A percentile compares a stretch with the other conserved stretches of the same genome.
These are phyloP conservation scores for Meliscaeva auricollis DNA, from an alignment of 2,888 invertebrate species.

Conservation along the genomic window DNA sequence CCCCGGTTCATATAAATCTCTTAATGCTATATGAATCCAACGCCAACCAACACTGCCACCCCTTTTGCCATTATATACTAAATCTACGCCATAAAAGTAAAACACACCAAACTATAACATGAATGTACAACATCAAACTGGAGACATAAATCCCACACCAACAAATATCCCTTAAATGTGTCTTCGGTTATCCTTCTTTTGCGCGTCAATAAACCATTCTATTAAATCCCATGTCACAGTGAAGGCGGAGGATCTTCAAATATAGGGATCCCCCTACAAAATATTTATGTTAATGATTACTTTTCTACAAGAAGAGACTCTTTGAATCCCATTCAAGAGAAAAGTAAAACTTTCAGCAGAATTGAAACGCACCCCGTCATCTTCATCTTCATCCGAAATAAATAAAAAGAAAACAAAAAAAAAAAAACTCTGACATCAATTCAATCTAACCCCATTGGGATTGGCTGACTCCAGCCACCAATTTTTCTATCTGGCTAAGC, in stretches of 20 bases:
- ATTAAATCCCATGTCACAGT: constrained; percentile 24
- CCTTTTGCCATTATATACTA: constrained; percentile 22
- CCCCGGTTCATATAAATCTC: constrained; percentile 17
- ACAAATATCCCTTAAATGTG: constrained; percentile 21
- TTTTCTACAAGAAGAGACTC: not conserved
- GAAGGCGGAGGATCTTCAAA: not conserved
- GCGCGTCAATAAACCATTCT: constrained; percentile 45
- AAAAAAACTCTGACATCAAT: constrained; percentile 51
- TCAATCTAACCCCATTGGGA: constrained; percentile 33
- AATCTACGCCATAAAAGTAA: constrained; percentile 34
- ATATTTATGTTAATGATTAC: constrained; percentile 26
- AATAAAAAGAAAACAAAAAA: constrained; percentile 18
- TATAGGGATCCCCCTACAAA: constrained; percentile 14
- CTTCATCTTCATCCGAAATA: constrained; percentile 24
- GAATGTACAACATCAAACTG: not conserved
- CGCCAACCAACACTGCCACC: not conserved
- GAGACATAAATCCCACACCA: constrained; percentile 30
- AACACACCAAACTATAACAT: constrained; percentile 46
- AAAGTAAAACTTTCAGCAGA: constrained; percentile 15
- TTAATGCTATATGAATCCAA: constrained; percentile 12
- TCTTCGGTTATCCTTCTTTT: constrained; percentile 23
- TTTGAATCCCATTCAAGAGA: constrained; percentile 1
- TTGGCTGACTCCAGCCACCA: constrained; percentile 35
- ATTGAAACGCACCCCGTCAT: constrained; percentile 32
- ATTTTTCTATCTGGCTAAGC: constrained; percentile 33